phyloP scores from a whole-genome alignment of 2,113 vertebrate species.

The Calidris pygmaea region DNA sequence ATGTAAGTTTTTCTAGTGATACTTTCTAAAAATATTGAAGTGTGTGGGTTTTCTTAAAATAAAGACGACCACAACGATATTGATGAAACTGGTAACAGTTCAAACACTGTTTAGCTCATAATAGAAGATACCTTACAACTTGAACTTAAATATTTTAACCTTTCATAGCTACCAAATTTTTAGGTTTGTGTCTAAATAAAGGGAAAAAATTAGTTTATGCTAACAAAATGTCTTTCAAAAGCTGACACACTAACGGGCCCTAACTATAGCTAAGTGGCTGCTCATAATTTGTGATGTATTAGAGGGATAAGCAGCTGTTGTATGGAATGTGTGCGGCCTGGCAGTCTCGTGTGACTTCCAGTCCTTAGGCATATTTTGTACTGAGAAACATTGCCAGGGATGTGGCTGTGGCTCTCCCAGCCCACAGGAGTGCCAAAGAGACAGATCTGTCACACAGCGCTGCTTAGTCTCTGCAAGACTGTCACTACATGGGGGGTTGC shows the following conservation, averaged over 20 bases:
- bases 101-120: background rate
- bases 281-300: background rate
- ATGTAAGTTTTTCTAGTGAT: background rate
- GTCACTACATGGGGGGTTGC: accelerated
- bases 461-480: background rate
- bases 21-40: background rate
- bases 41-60: background rate
- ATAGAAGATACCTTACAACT: accelerated
- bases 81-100: background rate
- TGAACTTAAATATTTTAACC: background rate
- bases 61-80: background rate
- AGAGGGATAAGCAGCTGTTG: background rate
- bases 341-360: background rate
- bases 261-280: background rate
- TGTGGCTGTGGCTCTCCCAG: background rate
- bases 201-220: background rate
- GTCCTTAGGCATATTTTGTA: background rate
- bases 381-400: background rate
- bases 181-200: background rate
- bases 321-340: background rate
- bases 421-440: background rate
- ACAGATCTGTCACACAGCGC: accelerated
- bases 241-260: background rate
- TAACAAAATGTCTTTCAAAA: background rate
- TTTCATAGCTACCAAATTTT: background rate